phyloP scores from a whole-genome alignment of 2,113 vertebrate genomes.

The Ceyx cyanopectus region DNA sequence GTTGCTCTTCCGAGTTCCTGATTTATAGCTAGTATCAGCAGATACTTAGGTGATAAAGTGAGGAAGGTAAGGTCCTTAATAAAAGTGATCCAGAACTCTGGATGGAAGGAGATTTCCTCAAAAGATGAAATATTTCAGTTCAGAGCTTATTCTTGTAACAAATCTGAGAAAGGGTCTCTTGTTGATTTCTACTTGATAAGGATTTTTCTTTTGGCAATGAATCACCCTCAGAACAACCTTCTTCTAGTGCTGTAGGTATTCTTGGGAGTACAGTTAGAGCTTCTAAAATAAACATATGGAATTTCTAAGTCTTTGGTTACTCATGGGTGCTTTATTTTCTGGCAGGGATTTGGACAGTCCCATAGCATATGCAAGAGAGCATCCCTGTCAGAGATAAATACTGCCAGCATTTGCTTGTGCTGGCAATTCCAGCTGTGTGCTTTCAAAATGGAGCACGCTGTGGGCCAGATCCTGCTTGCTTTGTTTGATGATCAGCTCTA shows the following conservation, averaged over 20 bases:
- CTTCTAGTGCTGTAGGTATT: not conserved
- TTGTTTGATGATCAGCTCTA: constrained; percentile 1
- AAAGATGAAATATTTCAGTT: constrained; percentile 1
- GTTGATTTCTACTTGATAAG: constrained; percentile 13
- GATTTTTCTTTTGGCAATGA: constrained; percentile 22
- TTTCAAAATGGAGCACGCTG: not conserved
- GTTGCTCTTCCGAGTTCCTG: not conserved
- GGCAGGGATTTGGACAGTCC: constrained; percentile 31
- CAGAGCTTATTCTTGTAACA: not conserved
- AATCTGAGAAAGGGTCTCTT: not conserved
- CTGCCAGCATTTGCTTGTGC: constrained; percentile 40
- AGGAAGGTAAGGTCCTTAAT: not conserved
- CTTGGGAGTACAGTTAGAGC: not conserved
- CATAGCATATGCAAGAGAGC: constrained; percentile 13
- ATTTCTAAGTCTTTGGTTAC: constrained; percentile 8
- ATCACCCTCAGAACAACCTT: not conserved
- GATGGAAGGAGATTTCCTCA: not conserved
- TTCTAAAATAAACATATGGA: constrained; percentile 20
- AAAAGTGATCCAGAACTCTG: not conserved
- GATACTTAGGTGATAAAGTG: not conserved
- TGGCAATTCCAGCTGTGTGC: not conserved
- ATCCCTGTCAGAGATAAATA: not conserved
- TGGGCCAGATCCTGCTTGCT: constrained; percentile 15
- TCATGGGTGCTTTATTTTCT: constrained; percentile 62
- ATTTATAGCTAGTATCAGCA: constrained; percentile 1